Evolutionary conservation across 2,888 invertebrate genomes (phyloP), one percentile per base, ranked within the genome.

Genomic region (Scaptomyza reducta): DNA sequence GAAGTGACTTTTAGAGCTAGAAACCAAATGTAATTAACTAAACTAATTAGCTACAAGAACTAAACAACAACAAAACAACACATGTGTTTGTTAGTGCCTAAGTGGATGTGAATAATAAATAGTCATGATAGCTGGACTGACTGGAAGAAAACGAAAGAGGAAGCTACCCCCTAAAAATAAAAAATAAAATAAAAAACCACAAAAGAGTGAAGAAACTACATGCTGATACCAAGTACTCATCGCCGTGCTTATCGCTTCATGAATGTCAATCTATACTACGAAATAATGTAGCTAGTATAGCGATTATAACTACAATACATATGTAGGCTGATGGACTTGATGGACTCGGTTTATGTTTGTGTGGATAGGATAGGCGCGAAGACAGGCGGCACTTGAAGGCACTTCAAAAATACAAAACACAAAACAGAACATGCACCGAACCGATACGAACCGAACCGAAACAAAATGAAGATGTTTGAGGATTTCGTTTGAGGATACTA

Each of bases 1-100:
- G 35, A 18, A 51, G 47, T 6, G 44, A 49, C n/a, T 53, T 57
- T 31, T 10, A 62, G 61, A 60, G 33, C 35, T 38, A 16, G 10
- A 40, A 67, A 59, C 25, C 44, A 80, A 72, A 60, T 64, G 53
- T 67, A 79, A 86, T 77, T 83, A 77, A 53, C 68, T 68, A 57
- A 79, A 60, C 62, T 68, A 77, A 86, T 77, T 86, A 79, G 55
- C 47, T 10, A 3, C 5, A 42, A 44, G 38, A 35, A 18, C 33
- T 0, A 22, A 13, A 13, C 5, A 22, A 42, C 22, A 22, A 22
- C 22, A 22, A 22, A 22, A 3, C 22, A 22, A 79, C 77, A 83
- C 59, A 69, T 86, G 11, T 33, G n/a, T 40, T 16, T 16, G 3
- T 16, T 7, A 14, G 67, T 63, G 35, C 33, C 33, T 45, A 69